Base-by-base conservation (phyloP, 2,797 vertebrate genomes). In the Rhinophrynus dorsalis region DNA sequence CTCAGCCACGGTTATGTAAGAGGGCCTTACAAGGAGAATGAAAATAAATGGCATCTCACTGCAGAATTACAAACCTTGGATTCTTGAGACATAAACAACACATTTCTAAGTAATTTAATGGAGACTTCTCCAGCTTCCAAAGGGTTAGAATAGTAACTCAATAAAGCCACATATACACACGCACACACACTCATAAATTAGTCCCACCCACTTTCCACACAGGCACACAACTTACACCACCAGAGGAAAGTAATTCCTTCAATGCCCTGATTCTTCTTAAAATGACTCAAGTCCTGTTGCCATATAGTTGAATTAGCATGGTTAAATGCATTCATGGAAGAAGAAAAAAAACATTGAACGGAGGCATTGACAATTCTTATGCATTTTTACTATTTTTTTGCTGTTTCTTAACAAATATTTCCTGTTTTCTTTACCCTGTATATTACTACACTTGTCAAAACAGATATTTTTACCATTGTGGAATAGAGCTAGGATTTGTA, bases 371-470 rank as follows among this genome's bases (percentile, higher is more conserved):
- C 21, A 57, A 57, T 57, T 65, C 52, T 51, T 29, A 38, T 33
- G 18, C 29, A 67, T 17, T 27, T 29, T 38, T 17, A 12, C 50
- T 55, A 10, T 52, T 17, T 51, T 27, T 47, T 50, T 37, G 44
- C 18, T n/a, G 20, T 15, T 37, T 18, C 42, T 37, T 55, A 42
- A 55, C 50, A 29, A 30, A 30, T 29, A 23, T 45, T 67, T 67
- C 29, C 63, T 55, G 38, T 66, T 66, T 66, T 57, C 38, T 47
- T 57, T 57, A 29, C 15, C 13, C 20, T 56, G 18, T 24, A 30
- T 66, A 18, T 56, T 23, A 10, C 27, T 33, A 67, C 64, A 56
- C 51, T 51, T 55, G 62, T 42, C 17, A 66, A 66, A 66, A 55
- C 50, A 55, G 9, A 17, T 37, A 37, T 37, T 37, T 37, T 37